Conservation (phyloP, 1,140 invertebrate genomes). For the Batillaria attramentaria region DNA sequence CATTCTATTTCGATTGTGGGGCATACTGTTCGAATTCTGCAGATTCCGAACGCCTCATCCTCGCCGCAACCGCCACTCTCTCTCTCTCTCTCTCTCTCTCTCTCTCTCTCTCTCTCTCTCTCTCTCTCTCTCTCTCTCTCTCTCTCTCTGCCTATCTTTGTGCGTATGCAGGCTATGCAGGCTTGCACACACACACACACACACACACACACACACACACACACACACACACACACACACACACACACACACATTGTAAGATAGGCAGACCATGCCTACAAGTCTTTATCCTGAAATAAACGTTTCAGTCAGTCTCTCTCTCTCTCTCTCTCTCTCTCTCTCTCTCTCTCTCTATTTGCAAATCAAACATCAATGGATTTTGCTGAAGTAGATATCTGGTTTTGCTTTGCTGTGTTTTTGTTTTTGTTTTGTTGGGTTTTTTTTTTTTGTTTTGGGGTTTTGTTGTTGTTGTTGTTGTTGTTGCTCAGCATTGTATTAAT, state of each 20-base stretch:
- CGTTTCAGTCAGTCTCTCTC: neutral
- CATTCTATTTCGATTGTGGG: too few species aligned
- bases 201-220: neutral
- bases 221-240: slow-evolving; percentile 2
- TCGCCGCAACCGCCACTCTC: too few species aligned
- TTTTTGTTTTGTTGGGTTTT: too few species aligned
- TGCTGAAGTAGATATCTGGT: too few species aligned
- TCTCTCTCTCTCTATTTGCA: neutral
- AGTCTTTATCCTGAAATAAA: neutral
- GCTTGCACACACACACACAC: neutral
- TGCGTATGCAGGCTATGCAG: neutral
- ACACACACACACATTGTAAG: neutral
- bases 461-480: too few species aligned
- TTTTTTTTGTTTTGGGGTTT: too few species aligned
- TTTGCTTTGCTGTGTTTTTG: too few species aligned
- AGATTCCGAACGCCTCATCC: too few species aligned
- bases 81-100: slow-evolving; percentile 18
- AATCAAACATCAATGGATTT: neutral
- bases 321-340: slow-evolving; percentile 2
- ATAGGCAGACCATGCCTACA: neutral
- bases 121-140: neutral
- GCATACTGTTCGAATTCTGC: too few species aligned
- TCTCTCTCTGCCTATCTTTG: neutral
- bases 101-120: neutral
- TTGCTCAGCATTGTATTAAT: too few species aligned